Conservation (phyloP, 2,113 vertebrate species). For the Gopherus flavomarginatus region DNA sequence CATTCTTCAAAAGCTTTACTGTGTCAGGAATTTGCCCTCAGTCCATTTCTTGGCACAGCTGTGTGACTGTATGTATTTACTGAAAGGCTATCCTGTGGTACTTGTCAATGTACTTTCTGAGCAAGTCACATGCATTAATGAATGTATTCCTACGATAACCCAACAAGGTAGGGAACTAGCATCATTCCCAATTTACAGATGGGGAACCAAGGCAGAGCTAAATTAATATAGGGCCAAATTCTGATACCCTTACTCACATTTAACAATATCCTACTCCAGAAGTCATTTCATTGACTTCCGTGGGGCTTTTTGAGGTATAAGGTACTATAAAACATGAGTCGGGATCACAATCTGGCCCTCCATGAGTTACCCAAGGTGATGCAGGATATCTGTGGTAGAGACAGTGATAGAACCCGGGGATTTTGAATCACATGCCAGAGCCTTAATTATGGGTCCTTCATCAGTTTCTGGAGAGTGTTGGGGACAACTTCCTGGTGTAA, state of each 20-base stretch:
- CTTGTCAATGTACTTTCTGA: neutral
- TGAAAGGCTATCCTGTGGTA: neutral
- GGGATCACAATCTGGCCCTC: neutral
- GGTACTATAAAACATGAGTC: neutral
- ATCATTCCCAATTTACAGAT: neutral
- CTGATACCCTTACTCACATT: neutral
- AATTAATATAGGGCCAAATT: neutral
- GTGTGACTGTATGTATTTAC: neutral
- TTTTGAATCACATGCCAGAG: neutral
- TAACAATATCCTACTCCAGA: neutral
- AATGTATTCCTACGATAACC: neutral
- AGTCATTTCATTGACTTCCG: neutral
- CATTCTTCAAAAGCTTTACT: neutral
- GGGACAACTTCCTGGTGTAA: too few species aligned
- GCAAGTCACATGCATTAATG: neutral
- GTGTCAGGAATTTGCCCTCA: neutral
- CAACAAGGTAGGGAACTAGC: neutral
- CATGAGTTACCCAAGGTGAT: neutral
- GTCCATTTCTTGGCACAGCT: neutral
- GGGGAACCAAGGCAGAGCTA: neutral
- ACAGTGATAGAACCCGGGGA: neutral
- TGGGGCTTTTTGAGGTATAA: neutral
- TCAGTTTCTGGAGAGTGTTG: too few species aligned
- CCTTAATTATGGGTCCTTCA: neutral
- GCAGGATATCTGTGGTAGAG: neutral